Percentiles rank a stretch among this genome's conserved stretches.
phyloP scores from a whole-genome alignment of 2,113 vertebrate genomes.

The Pseudonaja textilis region DNA sequence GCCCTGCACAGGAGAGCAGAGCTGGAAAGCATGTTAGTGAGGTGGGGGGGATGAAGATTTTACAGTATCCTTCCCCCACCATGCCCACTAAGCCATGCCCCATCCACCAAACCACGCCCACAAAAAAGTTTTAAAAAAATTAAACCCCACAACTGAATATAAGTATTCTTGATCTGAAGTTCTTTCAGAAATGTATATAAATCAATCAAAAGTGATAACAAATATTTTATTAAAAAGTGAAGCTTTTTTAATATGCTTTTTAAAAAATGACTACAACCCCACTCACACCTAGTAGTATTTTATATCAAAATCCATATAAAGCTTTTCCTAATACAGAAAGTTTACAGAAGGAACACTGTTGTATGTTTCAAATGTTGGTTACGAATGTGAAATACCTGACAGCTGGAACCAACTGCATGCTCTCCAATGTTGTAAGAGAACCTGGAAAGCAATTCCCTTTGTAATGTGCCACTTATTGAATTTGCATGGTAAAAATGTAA shows the following conservation, averaged over 20 bases:
- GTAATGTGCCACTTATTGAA: neutral
- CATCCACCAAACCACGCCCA: too few relatives aligned
- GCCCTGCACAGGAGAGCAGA: too few relatives aligned
- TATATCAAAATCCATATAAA: neutral
- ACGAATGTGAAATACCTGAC: neutral
- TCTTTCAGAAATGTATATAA: constrained; percentile 9
- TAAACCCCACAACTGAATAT: too few relatives aligned
- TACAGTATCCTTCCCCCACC: too few relatives aligned
- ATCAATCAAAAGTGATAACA: neutral
- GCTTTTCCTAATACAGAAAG: neutral
- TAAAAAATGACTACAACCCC: neutral
- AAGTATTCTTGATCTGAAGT: constrained; percentile 16
- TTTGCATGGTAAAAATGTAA: neutral
- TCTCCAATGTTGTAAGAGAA: neutral
- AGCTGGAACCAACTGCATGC: neutral
- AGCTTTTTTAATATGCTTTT: neutral
- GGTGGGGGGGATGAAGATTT: too few relatives aligned
- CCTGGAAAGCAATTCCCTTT: neutral
- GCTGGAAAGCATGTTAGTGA: too few relatives aligned
- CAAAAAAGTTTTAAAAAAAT: too few relatives aligned
- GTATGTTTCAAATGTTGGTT: neutral
- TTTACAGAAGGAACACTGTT: neutral
- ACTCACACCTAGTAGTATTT: neutral
- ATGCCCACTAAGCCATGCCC: too few relatives aligned
- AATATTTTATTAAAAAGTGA: neutral